A percentile compares a stretch with the other conserved stretches of the same genome.
phyloP scores from a whole-genome alignment of 2,113 vertebrate genomes.

The Peromyscus leucopus region DNA sequence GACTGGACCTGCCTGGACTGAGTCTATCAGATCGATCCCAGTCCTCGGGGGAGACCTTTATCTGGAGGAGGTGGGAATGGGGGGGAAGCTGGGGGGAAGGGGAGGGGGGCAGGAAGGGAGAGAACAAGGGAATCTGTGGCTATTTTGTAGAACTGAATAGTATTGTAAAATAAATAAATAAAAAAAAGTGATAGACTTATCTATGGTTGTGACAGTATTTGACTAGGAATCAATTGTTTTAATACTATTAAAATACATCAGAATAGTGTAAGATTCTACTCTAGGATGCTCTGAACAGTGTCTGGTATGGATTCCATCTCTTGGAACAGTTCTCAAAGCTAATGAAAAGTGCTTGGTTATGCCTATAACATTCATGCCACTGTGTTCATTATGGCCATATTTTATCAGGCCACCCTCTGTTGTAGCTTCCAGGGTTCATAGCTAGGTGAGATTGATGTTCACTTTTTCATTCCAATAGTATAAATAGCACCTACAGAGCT shows the following conservation, averaged over 20 bases:
- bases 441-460: not conserved
- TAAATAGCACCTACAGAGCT: too few species aligned
- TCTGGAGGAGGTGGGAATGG: too few species aligned
- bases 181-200: not conserved
- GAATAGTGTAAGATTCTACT: not conserved
- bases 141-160: too few species aligned
- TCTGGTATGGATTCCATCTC: not conserved
- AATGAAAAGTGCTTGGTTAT: not conserved
- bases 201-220: not conserved
- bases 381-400: not conserved
- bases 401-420: not conserved
- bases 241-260: not conserved
- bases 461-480: not conserved
- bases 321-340: not conserved
- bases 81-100: too few species aligned
- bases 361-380: not conserved
- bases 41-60: too few species aligned
- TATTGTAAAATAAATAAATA: too few species aligned
- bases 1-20: too few species aligned
- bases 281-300: not conserved
- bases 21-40: too few species aligned
- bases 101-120: too few species aligned
- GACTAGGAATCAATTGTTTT: not conserved
- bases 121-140: too few species aligned
- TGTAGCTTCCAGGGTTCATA: not conserved